Evolutionary conservation across 2,797 vertebrate species (phyloP).

Genomic region (Phrynocephalus guinanensis): DNA sequence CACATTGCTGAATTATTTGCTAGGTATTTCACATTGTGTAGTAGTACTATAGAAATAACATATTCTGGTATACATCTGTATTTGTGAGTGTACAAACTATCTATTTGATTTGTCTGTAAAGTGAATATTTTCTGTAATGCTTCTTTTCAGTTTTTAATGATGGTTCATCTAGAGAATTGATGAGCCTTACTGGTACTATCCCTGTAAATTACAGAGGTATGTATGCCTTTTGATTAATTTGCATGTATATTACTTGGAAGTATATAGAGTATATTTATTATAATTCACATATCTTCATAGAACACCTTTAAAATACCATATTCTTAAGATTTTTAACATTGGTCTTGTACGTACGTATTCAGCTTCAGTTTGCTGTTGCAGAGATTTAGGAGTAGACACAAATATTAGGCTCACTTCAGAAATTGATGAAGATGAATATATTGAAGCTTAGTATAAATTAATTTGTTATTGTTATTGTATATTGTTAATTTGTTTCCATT

Average conservation of each 20-base stretch:
- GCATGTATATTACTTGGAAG: conserved; percentile 7
- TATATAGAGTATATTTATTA: conserved; percentile 1
- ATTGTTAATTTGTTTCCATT: too few species aligned
- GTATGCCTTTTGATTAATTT: conserved; percentile 6
- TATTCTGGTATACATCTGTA: conserved; percentile 11
- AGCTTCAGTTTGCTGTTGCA: too few species aligned
- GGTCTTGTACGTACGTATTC: too few species aligned
- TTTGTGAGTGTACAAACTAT: fast-evolving
- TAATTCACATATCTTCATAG: neutral
- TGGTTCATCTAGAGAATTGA: conserved; percentile 91
- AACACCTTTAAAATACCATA: neutral
- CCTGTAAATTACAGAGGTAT: conserved; percentile 96
- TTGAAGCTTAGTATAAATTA: too few species aligned
- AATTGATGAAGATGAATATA: too few species aligned
- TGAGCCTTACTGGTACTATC: conserved; percentile 96
- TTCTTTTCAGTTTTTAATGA: conserved; percentile 93
- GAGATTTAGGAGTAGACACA: too few species aligned
- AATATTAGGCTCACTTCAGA: too few species aligned
- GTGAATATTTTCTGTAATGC: neutral
- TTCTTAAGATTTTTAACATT: neutral
- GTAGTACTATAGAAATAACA: neutral
- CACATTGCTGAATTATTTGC: neutral
- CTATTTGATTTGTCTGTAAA: neutral
- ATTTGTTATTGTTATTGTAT: too few species aligned
- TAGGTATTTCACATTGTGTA: neutral